Evolutionary conservation across 2,797 vertebrate genomes (phyloP).

Genomic region (Apogon hyalosoma): DNA sequence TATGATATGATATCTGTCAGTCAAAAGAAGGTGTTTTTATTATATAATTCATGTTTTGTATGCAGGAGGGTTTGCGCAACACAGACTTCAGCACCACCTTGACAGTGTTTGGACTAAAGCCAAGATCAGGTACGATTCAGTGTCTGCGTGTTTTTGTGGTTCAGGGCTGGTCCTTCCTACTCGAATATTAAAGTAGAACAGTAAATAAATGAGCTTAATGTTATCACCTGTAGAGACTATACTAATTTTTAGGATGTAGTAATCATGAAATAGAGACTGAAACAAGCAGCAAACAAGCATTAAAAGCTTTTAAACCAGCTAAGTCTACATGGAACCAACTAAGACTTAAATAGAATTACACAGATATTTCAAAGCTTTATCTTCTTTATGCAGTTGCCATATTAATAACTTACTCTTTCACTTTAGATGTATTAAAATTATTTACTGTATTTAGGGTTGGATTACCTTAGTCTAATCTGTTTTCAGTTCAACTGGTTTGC

Average conservation of each 20-base stretch:
- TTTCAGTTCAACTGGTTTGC: not conserved
- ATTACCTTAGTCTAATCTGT: not conserved
- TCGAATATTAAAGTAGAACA: not conserved
- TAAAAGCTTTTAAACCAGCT: no score
- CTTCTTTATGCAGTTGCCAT: not conserved
- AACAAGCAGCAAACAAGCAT: no score
- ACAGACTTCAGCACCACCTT: slow-evolving; percentile 83
- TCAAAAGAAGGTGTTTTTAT: not conserved
- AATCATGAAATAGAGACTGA: not conserved
- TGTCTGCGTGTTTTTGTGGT: not conserved
- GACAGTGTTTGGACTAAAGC: slow-evolving; percentile 95
- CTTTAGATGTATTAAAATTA: not conserved
- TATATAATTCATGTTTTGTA: not conserved
- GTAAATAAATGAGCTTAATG: not conserved
- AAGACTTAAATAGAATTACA: not conserved
- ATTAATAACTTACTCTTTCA: not conserved
- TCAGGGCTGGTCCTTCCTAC: not conserved
- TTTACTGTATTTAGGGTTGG: no score
- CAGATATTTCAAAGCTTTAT: not conserved
- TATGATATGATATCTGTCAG: not conserved
- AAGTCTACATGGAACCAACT: not conserved
- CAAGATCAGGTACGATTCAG: slow-evolving; percentile 90
- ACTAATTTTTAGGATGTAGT: not conserved
- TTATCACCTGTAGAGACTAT: not conserved
- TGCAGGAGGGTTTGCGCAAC: slow-evolving; percentile 90